phyloP scores from a whole-genome alignment of 2,888 invertebrate genomes.

The Crioceris asparagi region DNA sequence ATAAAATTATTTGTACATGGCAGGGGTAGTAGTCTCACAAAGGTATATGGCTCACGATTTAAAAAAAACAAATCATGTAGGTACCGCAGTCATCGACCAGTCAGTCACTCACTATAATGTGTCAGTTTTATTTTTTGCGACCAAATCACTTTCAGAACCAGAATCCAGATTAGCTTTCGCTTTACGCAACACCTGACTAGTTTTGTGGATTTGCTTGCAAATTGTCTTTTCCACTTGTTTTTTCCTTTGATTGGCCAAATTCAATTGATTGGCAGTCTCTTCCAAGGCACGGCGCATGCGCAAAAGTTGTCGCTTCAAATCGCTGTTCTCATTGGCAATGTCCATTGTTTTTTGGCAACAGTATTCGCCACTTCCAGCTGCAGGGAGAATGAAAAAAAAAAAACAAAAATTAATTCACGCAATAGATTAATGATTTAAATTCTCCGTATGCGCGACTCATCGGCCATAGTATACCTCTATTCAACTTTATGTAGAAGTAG shows the following conservation, averaged over 20 bases:
- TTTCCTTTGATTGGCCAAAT: slow-evolving; percentile 67
- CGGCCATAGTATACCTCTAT: too few relatives aligned
- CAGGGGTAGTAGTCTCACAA: too few relatives aligned
- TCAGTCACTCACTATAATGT: too few relatives aligned
- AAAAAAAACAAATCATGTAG: too few relatives aligned
- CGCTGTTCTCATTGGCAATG: slow-evolving; percentile 51
- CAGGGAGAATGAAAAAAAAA: too few relatives aligned
- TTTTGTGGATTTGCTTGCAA: slow-evolving; percentile 69
- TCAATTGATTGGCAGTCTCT: slow-evolving; percentile 64
- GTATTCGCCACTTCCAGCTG: slow-evolving; percentile 25
- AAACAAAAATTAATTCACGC: not conserved
- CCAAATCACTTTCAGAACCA: slow-evolving; percentile 35
- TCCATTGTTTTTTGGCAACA: slow-evolving; percentile 31
- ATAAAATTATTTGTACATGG: too few relatives aligned
- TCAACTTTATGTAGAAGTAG: too few relatives aligned
- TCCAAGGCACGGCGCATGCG: slow-evolving; percentile 65
- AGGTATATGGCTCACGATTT: too few relatives aligned
- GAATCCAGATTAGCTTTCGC: slow-evolving; percentile 63
- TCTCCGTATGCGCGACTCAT: too few relatives aligned
- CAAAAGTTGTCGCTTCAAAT: slow-evolving; percentile 57
- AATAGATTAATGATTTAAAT: too few relatives aligned
- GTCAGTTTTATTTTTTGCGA: slow-evolving; percentile 20
- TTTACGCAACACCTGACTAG: slow-evolving; percentile 63
- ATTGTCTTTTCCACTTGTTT: slow-evolving; percentile 75
- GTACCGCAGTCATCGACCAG: too few relatives aligned